A percentile compares a stretch with the other conserved stretches of the same genome.
These are phyloP conservation scores for Hybognathus amarus DNA, from an alignment of 2,797 vertebrate genomes.

Conservation along the genomic window DNA sequence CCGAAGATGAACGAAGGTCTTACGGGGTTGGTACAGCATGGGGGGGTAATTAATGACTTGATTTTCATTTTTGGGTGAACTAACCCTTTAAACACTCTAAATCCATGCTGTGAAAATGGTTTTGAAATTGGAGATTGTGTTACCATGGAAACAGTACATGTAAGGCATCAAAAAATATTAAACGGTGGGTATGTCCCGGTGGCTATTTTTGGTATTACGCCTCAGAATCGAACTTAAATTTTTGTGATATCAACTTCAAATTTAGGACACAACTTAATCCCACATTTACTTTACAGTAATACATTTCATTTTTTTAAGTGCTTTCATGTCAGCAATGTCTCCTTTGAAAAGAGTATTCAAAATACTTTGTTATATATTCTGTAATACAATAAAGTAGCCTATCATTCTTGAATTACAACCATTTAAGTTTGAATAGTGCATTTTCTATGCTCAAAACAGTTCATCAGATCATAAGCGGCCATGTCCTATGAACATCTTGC, in stretches of 20 bases:
- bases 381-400: neutral
- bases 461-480: too few species aligned
- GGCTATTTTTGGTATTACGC: neutral
- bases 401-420: neutral
- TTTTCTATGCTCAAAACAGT: neutral
- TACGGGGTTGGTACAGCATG: too few species aligned
- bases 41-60: too few species aligned
- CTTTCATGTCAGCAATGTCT: too few species aligned
- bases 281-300: neutral
- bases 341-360: too few species aligned
- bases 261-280: neutral
- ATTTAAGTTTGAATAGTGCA: neutral
- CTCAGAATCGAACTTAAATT: neutral
- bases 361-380: neutral
- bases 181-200: neutral
- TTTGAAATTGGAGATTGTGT: neutral
- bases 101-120: neutral
- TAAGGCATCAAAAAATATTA: too few species aligned
- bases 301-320: too few species aligned
- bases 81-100: neutral
- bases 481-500: neutral
- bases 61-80: too few species aligned
- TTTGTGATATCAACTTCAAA: neutral
- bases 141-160: neutral
- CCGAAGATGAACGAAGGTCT: too few species aligned